A percentile compares a stretch with the other conserved stretches of the same genome.
phyloP scores from a whole-genome alignment of 1,140 invertebrate species.

The Drosophila tsacasi region DNA sequence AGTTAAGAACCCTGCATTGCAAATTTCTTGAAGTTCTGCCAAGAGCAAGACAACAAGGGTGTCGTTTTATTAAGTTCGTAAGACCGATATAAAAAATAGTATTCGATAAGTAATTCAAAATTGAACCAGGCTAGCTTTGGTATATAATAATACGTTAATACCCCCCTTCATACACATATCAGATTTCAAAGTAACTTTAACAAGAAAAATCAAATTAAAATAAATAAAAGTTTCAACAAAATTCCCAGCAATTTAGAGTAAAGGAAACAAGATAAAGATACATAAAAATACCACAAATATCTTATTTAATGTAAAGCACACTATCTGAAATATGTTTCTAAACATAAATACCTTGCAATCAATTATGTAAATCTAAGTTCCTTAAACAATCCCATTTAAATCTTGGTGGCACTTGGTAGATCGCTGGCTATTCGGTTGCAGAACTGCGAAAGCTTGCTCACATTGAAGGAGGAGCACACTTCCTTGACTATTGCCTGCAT shows the following conservation, averaged over 20 bases:
- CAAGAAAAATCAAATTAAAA: background rate
- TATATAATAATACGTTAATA: background rate
- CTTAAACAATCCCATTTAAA: background rate
- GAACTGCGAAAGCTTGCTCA: slow-evolving; percentile 28
- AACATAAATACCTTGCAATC: slow-evolving; percentile 2
- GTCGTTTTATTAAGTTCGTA: no score
- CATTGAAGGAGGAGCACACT: slow-evolving; percentile 16
- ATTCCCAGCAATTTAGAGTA: background rate
- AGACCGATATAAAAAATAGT: no score
- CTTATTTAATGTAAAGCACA: background rate
- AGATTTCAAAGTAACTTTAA: background rate
- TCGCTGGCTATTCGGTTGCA: slow-evolving; percentile 19
- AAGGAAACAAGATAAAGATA: background rate
- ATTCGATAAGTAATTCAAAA: no score
- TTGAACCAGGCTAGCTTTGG: no score
- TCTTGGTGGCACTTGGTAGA: background rate
- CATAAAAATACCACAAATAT: no score
- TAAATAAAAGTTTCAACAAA: no score
- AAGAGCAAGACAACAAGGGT: background rate
- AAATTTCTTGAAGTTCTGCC: background rate
- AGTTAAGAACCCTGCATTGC: no score
- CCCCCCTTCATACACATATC: background rate
- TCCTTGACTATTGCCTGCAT: slow-evolving; percentile 47
- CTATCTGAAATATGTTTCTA: background rate
- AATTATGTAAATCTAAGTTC: background rate